Evolutionary conservation across 92 coral and sea anemone species (phyloP).

Genomic region (Epizoanthus illoricatus): DNA sequence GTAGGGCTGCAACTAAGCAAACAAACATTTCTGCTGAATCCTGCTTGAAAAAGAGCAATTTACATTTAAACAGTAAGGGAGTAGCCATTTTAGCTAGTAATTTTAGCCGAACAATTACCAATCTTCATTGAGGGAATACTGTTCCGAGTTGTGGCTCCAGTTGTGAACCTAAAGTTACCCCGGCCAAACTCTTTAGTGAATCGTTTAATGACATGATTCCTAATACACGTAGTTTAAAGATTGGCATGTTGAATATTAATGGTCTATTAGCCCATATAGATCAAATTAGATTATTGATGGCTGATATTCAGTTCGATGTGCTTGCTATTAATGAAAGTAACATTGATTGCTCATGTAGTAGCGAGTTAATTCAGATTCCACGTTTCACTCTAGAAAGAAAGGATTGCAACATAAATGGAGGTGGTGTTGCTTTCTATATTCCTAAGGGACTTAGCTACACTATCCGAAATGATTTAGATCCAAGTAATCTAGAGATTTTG

Average conservation of each 20-base stretch:
- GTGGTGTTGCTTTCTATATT: slow-evolving; percentile 13
- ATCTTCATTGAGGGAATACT: background rate
- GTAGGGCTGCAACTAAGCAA: background rate
- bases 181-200: background rate
- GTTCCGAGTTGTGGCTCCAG: no score
- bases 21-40: slow-evolving; percentile 9
- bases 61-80: slow-evolving; percentile 31
- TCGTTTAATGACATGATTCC: background rate
- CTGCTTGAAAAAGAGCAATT: background rate
- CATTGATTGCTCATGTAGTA: background rate
- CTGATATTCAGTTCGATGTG: background rate
- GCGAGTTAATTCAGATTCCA: background rate
- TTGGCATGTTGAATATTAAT: slow-evolving; percentile 39
- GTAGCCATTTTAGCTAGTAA: slow-evolving; percentile 21
- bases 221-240: background rate
- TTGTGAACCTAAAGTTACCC: background rate
- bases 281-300: slow-evolving; percentile 32
- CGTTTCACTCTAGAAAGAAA: background rate
- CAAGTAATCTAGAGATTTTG: slow-evolving; percentile 1
- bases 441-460: slow-evolving; percentile 7
- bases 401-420: slow-evolving; percentile 20
- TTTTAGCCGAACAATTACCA: background rate
- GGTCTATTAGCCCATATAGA: slow-evolving; percentile 28
- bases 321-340: background rate
- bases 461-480: slow-evolving; percentile 10